phyloP scores from a whole-genome alignment of 2,888 invertebrate genomes.

The Morpho helenor region DNA sequence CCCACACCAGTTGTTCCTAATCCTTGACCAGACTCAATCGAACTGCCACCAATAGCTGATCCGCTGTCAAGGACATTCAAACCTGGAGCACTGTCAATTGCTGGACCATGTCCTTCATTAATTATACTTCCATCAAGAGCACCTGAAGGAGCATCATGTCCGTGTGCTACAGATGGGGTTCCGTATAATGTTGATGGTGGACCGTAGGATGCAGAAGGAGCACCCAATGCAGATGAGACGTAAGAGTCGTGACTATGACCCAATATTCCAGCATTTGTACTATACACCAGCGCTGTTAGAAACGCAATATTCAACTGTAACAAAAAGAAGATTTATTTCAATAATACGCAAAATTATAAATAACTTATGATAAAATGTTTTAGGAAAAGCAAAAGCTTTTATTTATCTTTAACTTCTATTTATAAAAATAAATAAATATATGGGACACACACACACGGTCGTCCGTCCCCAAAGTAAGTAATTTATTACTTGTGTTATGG shows the following conservation, averaged over 20 bases:
- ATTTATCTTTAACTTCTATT: no score
- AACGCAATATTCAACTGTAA: constrained; percentile 65
- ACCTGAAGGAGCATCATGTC: constrained; percentile 23
- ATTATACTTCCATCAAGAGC: constrained; percentile 12
- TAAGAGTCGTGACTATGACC: constrained; percentile 54
- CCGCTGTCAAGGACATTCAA: constrained; percentile 19
- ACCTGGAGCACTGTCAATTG: constrained; percentile 19
- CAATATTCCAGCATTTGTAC: constrained; percentile 51
- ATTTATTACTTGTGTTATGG: no score
- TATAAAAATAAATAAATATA: no score
- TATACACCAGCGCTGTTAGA: constrained; percentile 55
- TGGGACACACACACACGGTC: no score
- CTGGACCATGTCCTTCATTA: constrained; percentile 21
- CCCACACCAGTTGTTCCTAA: constrained; percentile 18
- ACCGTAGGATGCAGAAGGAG: constrained; percentile 64
- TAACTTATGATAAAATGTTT: no score
- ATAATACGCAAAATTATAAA: no score
- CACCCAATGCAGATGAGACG: constrained; percentile 48
- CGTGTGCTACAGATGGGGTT: constrained; percentile 32
- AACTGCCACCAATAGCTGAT: constrained; percentile 18
- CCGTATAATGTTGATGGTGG: constrained; percentile 57
- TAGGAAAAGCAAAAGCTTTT: no score
- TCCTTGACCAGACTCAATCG: neutral
- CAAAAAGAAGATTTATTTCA: constrained; percentile 25
- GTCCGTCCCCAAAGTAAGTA: no score